A percentile compares a stretch with the other conserved stretches of the same genome.
Evolutionary conservation across 2,888 invertebrate species (phyloP).

Genomic region (Sepioteuthis lessoniana): DNA sequence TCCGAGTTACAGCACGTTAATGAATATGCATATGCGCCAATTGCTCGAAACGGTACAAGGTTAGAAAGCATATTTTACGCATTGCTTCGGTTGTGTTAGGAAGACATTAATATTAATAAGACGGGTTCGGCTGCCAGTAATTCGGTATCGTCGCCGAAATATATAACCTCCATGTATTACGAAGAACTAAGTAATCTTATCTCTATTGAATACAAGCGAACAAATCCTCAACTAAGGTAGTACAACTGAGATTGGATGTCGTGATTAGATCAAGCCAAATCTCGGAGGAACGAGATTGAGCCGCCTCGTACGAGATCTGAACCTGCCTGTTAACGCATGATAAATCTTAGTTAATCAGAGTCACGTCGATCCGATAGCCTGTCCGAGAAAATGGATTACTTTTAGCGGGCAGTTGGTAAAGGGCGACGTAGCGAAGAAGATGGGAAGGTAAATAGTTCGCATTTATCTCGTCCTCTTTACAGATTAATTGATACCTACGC

Average conservation of each 20-base stretch:
- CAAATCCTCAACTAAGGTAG: neutral
- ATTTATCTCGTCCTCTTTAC: too few species aligned
- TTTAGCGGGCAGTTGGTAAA: neutral
- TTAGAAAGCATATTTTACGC: too few species aligned
- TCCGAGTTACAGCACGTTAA: neutral
- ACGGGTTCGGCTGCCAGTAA: too few species aligned
- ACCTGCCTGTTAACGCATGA: neutral
- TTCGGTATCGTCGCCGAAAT: too few species aligned
- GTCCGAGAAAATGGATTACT: constrained; percentile 21
- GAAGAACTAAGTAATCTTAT: too few species aligned
- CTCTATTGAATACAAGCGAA: neutral
- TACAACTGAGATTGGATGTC: neutral
- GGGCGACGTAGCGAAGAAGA: too few species aligned
- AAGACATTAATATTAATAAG: too few species aligned
- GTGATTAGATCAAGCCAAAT: neutral
- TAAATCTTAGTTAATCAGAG: neutral
- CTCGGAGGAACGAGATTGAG: neutral
- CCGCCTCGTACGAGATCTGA: neutral
- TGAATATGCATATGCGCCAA: neutral
- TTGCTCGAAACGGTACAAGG: too few species aligned
- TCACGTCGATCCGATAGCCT: neutral
- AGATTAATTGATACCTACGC: too few species aligned
- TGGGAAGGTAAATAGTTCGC: too few species aligned
- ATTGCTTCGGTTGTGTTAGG: too few species aligned
- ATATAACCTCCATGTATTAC: too few species aligned